phyloP scores from a whole-genome alignment of 2,113 vertebrate genomes.

The Tragelaphus strepsiceros region DNA sequence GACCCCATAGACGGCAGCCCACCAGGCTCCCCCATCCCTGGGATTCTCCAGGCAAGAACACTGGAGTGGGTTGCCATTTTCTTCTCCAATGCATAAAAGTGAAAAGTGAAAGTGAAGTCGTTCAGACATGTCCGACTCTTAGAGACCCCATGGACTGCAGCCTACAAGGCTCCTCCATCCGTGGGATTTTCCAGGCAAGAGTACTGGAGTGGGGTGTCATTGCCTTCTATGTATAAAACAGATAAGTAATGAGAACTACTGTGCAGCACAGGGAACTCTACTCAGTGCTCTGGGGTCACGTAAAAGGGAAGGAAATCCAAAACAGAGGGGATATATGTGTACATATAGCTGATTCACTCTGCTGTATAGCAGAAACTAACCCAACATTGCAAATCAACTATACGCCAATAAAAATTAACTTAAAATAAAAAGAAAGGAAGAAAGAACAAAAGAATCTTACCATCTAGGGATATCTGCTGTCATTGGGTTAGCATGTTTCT shows the following conservation, averaged over 20 bases:
- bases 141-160: no score
- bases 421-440: neutral
- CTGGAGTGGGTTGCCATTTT: no score
- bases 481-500: neutral
- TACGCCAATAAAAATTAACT: neutral
- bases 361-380: neutral
- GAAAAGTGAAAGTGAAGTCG: no score
- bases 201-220: no score
- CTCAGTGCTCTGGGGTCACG: neutral
- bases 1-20: no score
- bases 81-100: no score
- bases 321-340: neutral
- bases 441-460: neutral
- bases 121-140: no score
- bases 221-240: neutral
- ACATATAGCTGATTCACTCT: neutral
- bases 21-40: no score
- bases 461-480: neutral
- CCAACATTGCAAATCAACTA: neutral
- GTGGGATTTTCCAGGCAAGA: no score
- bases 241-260: neutral
- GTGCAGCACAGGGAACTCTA: neutral
- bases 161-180: no score
- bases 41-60: no score
- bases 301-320: neutral